These are phyloP conservation scores for Lynx canadensis DNA, from an alignment of 2,113 vertebrate species.

Conservation along the genomic window DNA sequence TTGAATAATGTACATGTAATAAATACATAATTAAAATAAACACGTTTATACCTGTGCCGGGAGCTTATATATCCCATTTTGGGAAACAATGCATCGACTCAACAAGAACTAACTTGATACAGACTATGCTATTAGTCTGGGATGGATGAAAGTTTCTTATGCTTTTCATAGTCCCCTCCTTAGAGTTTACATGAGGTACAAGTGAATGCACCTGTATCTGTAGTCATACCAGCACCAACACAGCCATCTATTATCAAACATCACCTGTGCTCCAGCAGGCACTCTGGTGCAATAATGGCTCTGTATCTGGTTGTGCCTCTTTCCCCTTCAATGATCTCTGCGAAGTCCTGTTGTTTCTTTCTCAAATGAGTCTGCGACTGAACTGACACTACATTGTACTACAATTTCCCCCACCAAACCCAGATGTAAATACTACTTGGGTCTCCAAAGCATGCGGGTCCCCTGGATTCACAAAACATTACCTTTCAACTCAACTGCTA, in stretches of 20 bases:
- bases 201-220: not conserved
- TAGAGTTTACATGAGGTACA: not conserved
- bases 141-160: not conserved
- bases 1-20: not conserved
- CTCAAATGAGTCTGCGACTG: slow-evolving; percentile 28
- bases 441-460: not conserved
- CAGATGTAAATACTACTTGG: slow-evolving; percentile 20
- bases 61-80: not conserved
- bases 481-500: slow-evolving; percentile 29
- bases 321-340: not conserved
- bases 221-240: not conserved
- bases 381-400: not conserved
- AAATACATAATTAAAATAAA: not conserved
- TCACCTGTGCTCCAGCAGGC: not conserved
- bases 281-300: not conserved
- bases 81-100: not conserved
- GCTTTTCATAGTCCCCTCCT: not conserved
- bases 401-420: not conserved
- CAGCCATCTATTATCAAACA: not conserved
- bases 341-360: not conserved
- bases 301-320: not conserved
- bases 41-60: not conserved
- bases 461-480: slow-evolving; percentile 6
- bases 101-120: not conserved
- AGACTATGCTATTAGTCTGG: not conserved